These are phyloP conservation scores for Euthynnus affinis DNA, from an alignment of 2,797 vertebrate genomes.

Conservation along the genomic window DNA sequence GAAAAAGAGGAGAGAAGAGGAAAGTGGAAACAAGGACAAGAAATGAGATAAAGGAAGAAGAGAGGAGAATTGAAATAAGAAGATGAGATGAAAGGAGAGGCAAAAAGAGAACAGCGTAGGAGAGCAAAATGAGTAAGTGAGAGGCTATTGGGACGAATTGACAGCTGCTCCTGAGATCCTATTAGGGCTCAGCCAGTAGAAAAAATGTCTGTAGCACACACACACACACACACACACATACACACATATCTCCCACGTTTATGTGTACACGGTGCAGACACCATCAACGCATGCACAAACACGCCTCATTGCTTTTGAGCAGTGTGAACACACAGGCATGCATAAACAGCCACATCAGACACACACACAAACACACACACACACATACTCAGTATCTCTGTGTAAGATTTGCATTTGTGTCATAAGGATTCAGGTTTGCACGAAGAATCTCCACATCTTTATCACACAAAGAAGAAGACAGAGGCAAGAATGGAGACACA, in stretches of 20 bases:
- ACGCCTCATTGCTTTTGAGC: slow-evolving; percentile 6
- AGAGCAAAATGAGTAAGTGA: slow-evolving; percentile 46
- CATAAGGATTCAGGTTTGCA: background rate
- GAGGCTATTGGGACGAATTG: slow-evolving; percentile 52
- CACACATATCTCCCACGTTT: slow-evolving; percentile 11
- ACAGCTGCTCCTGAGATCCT: slow-evolving; percentile 67
- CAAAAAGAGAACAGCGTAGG: slow-evolving; percentile 10
- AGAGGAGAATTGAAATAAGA: too few relatives aligned
- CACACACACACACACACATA: slow-evolving; percentile 22
- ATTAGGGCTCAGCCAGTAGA: slow-evolving; percentile 42
- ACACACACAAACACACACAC: background rate
- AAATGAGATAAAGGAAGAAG: too few relatives aligned
- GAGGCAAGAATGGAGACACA: background rate
- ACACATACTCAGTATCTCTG: background rate
- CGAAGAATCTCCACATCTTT: background rate
- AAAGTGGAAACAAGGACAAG: too few relatives aligned
- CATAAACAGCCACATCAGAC: background rate
- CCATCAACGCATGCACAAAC: background rate
- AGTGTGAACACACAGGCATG: background rate
- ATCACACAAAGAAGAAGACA: background rate
- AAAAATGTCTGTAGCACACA: background rate
- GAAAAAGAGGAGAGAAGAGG: background rate
- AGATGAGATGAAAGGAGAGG: too few relatives aligned
- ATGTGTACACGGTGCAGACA: slow-evolving; percentile 3
- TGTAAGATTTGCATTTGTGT: background rate